phyloP scores from a whole-genome alignment of 2,888 invertebrate genomes.

The Chloroclystis v-ata region DNA sequence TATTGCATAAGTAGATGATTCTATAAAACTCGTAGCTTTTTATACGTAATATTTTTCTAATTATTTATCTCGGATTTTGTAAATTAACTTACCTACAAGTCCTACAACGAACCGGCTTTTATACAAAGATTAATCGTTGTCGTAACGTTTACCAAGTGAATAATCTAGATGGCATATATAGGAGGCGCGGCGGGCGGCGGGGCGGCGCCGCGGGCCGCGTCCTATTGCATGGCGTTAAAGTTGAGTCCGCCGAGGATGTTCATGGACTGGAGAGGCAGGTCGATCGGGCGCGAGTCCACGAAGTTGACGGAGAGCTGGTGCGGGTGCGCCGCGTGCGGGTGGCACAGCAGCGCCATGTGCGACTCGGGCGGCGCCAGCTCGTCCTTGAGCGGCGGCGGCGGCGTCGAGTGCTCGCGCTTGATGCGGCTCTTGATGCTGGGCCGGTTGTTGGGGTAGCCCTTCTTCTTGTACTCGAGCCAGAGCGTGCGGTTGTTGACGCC shows the following conservation, averaged over 20 bases:
- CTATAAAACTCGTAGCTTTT: too few species aligned
- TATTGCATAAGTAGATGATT: background rate
- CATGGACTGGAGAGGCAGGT: slow-evolving; percentile 82
- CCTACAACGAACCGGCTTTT: too few species aligned
- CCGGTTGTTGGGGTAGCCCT: slow-evolving; percentile 88
- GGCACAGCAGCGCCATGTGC: slow-evolving; percentile 76
- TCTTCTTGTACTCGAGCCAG: slow-evolving; percentile 91
- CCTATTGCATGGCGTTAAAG: slow-evolving; percentile 86
- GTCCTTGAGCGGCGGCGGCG: slow-evolving; percentile 77
- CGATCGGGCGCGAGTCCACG: slow-evolving; percentile 83
- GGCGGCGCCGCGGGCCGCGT: slow-evolving; percentile 58
- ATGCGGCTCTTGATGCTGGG: slow-evolving; percentile 87
- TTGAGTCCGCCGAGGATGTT: slow-evolving; percentile 84
- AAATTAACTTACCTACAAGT: too few species aligned
- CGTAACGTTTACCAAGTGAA: background rate
- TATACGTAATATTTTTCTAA: too few species aligned
- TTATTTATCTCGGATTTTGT: too few species aligned
- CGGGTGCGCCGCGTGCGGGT: slow-evolving; percentile 23
- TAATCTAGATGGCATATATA: background rate
- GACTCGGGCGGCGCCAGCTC: slow-evolving; percentile 50
- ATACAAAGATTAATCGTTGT: background rate
- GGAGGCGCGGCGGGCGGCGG: slow-evolving; percentile 25
- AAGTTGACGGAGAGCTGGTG: slow-evolving; percentile 82
- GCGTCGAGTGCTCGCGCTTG: slow-evolving; percentile 82
- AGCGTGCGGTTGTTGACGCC: slow-evolving; percentile 91